Evolutionary conservation across 35 echinoderm and acorn worm species (phyloP).

Genomic region (Heliocidaris erythrogramma): DNA sequence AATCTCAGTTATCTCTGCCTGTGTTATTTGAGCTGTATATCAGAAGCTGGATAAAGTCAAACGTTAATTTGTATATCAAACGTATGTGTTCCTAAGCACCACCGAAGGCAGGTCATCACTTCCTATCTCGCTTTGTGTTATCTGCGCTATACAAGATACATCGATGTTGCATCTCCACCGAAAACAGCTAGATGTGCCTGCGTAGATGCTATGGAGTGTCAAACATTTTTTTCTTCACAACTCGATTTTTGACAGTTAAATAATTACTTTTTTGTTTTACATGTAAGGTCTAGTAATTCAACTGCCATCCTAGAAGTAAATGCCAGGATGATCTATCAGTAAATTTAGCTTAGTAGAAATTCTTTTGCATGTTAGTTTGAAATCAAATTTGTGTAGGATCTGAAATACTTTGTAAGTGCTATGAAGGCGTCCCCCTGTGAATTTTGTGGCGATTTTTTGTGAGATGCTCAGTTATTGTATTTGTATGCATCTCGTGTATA

Average conservation of each 20-base stretch:
- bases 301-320: neutral
- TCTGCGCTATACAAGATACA: neutral
- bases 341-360: neutral
- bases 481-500: neutral
- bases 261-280: neutral
- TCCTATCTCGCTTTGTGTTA: neutral
- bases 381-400: slow-evolving; percentile 45
- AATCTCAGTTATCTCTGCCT: neutral
- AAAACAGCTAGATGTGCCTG: slow-evolving; percentile 10
- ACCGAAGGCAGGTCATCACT: neutral
- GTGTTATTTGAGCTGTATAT: slow-evolving; percentile 18
- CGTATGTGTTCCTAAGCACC: neutral
- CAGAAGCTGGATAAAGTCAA: neutral
- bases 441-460: slow-evolving; percentile 6
- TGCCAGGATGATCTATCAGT: neutral
- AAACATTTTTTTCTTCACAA: slow-evolving; percentile 18
- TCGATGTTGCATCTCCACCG: slow-evolving; percentile 36
- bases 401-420: slow-evolving; percentile 52
- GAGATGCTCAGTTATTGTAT: neutral
- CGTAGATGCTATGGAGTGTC: neutral
- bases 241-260: slow-evolving; percentile 10
- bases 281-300: neutral
- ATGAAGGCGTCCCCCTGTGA: neutral
- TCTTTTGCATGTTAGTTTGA: slow-evolving; percentile 20
- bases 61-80: neutral